Evolutionary conservation across 2,888 invertebrate genomes (phyloP), one percentile per base, ranked within the genome.

Genomic region (Nebria salina): DNA sequence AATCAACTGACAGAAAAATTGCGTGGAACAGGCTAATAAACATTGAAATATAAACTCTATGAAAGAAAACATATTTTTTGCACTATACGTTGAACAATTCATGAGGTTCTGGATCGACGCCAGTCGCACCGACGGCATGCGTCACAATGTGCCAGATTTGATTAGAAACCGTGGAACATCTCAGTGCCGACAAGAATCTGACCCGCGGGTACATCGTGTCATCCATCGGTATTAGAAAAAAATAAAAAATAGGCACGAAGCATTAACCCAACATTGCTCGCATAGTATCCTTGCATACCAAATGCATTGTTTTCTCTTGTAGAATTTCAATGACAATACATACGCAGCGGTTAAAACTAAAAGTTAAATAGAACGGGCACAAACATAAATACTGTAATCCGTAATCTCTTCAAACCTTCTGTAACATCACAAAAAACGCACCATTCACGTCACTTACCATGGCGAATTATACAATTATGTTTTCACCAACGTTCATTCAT

Each of bases 61-160:
- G 5, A 34, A 34, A 34, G 34, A 34, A 34, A 34, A 34, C 34
- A 34, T 34, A 34, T 34, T 34, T 34, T 34, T 34, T 34, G 8
- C 54, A 54, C 54, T 54, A 54, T 54, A 2, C 11, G 54, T 54
- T 7, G 54, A 11, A 54, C 54, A 54, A 13, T 54, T 7, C 54
- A 8, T 8, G 54, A 54, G 54, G 54, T 3, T 54, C 54, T 70
- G 70, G 70, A 70, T 70, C 70, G 20, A 26, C 25, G 42, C 54
- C 42, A 54, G 54, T 76, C 70, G 76, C 54, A 68, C 70, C 11
- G n/a, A 15, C 26, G 76, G 70, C 76, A 76, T 20, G 20, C 65
- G 66, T 76, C 68, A 76, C 65, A 42, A 76, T 65, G 76, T 76
- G 76, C 66, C 72, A 72, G 34, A 54, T 73, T 68, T 20, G n/a